Evolutionary conservation across 2,888 invertebrate species (phyloP).

Genomic region (Mallateleia sp.): DNA sequence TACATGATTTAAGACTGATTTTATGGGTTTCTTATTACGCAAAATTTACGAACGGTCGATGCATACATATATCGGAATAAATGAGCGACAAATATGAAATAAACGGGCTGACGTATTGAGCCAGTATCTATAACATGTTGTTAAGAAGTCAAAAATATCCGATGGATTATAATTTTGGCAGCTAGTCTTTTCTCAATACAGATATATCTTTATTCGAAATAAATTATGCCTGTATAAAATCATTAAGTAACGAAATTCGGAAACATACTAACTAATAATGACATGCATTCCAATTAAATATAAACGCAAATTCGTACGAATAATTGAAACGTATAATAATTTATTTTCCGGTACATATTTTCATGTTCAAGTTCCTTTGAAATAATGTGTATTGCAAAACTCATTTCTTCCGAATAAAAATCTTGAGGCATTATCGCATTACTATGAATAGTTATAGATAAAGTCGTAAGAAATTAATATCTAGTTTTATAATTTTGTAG

Average conservation of each 20-base stretch:
- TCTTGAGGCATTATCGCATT: not conserved
- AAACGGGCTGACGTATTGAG: slow-evolving; percentile 22
- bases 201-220: slow-evolving; percentile 38
- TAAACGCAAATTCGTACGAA: not conserved
- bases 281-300: too few species aligned
- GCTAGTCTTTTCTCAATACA: slow-evolving; percentile 21
- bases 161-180: slow-evolving; percentile 62
- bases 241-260: slow-evolving; percentile 14
- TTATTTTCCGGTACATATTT: not conserved
- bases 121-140: slow-evolving; percentile 7
- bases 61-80: slow-evolving; percentile 39
- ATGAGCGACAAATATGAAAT: slow-evolving; percentile 55
- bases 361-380: not conserved
- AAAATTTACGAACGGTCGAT: slow-evolving; percentile 17
- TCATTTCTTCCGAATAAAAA: not conserved
- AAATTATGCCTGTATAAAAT: slow-evolving; percentile 37
- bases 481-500: not conserved
- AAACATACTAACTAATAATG: not conserved
- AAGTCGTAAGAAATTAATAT: not conserved
- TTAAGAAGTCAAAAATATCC: slow-evolving; percentile 61
- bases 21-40: slow-evolving; percentile 45
- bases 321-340: not conserved
- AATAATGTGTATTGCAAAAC: not conserved
- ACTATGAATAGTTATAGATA: not conserved
- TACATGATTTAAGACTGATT: slow-evolving; percentile 35